A percentile compares a stretch with the other conserved stretches of the same genome.
Conservation (phyloP, 2,797 vertebrate species). For the Enteromius paludinosus region DNA sequence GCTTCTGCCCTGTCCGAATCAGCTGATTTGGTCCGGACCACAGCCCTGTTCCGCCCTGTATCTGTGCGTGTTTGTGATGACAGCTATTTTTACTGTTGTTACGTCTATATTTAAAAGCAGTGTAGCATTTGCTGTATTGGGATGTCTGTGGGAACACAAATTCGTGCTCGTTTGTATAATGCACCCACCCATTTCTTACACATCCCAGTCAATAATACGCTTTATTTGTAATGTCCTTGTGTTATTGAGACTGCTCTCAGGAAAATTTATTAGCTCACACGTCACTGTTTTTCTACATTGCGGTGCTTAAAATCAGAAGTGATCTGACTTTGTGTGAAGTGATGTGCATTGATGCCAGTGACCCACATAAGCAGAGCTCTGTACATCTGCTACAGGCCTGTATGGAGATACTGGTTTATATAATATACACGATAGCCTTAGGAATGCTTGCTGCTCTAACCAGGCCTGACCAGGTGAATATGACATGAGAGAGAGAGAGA, state of each 20-base stretch:
- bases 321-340: conserved; percentile 3
- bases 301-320: conserved; percentile 23
- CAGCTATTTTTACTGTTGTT: conserved; percentile 11
- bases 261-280: conserved; percentile 17
- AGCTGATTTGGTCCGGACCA: conserved; percentile 41
- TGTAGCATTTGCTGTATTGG: conserved; percentile 13
- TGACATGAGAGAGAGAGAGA: not conserved
- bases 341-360: conserved; percentile 21
- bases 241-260: not conserved
- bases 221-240: not conserved
- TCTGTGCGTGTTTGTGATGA: not conserved
- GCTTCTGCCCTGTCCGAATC: not conserved
- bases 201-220: not conserved
- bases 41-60: conserved; percentile 47
- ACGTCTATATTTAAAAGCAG: not conserved
- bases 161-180: conserved; percentile 13
- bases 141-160: not conserved
- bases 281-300: conserved; percentile 12
- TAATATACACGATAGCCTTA: conserved; percentile 11
- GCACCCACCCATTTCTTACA: not conserved
- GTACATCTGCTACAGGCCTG: conserved; percentile 35
- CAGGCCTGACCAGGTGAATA: conserved; percentile 25
- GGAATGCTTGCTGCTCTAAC: conserved; percentile 6
- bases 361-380: conserved; percentile 53
- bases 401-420: conserved; percentile 33